A percentile compares a stretch with the other conserved stretches of the same genome.
Conservation (phyloP, 2,113 vertebrate species). For the Pogona vitticeps region DNA sequence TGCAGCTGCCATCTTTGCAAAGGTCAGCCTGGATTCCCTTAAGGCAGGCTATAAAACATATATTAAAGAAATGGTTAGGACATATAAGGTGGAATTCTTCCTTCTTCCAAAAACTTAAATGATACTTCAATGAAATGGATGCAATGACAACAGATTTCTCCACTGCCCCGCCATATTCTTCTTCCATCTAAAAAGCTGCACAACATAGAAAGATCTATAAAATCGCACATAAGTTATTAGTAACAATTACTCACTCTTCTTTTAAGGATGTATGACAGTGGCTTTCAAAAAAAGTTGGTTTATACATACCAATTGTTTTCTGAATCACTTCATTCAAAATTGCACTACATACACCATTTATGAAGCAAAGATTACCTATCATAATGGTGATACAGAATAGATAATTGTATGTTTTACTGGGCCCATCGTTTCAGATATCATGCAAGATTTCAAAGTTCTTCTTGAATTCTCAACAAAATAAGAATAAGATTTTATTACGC, state of each 20-base stretch:
- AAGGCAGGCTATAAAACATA: background rate
- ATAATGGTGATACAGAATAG: background rate
- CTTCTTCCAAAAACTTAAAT: background rate
- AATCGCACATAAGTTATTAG: slow-evolving; percentile 1
- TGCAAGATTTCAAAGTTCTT: background rate
- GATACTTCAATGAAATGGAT: background rate
- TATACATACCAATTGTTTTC: slow-evolving; percentile 20
- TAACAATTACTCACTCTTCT: slow-evolving; percentile 17
- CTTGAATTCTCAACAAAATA: background rate
- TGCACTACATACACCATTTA: background rate
- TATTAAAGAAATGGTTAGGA: background rate
- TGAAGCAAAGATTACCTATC: background rate
- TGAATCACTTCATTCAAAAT: slow-evolving; percentile 19
- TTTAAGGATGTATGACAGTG: slow-evolving; percentile 9
- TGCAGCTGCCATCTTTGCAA: no score
- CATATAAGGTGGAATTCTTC: background rate
- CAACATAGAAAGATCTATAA: background rate
- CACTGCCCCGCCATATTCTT: background rate
- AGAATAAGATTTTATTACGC: background rate
- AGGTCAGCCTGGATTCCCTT: no score
- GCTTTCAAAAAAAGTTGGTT: background rate
- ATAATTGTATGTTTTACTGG: background rate
- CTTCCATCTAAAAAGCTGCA: slow-evolving; percentile 1
- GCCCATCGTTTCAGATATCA: background rate
- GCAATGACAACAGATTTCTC: background rate